Evolutionary conservation across 2,888 invertebrate genomes (phyloP), one percentile per base, ranked within the genome.

Genomic region (Blera fallax): DNA sequence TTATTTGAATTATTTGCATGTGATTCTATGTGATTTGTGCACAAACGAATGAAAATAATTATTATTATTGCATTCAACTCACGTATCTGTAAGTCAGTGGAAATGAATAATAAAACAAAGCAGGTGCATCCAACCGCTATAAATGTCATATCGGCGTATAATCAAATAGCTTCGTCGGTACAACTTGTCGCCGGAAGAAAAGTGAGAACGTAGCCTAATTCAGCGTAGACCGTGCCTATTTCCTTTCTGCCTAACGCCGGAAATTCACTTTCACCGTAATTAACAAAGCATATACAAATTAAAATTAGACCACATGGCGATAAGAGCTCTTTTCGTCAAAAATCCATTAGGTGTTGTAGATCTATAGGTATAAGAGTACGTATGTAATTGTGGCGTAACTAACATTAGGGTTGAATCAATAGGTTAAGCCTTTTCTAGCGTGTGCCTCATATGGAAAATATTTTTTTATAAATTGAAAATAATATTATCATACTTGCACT

Each of bases 231-330:
- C 52, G 27, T 58, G 52, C 37, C 14, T 37, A 11, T 50, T 72
- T 56, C 21, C 18, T 40, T 60, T 80, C 21, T 11, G 37, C 43
- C 16, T 43, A 18, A 69, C 62, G 69, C 81, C 81, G 80, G 80
- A 80, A 56, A 73, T 73, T 73, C 60, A 80, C 73, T 80, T 80
- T 80, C 73, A 52, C 80, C 72, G 37, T 14, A 21, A 24, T 45
- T 11, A 14, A 10, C 62, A 67, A 34, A 21, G 21, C 21, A 16
- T 27, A 1, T 1, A 73, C 52, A 60, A 73, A 67, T 67, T 67
- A 73, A 52, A 80, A 52, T 60, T 43, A 52, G 73, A 50, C 18
- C 37, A 64, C 48, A 64, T 56, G 54, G n/a, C 37, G 60, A 29
- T 29, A 52, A 60, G 32, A 18, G 29, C 37, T 37, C 45, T 45